Conservation (phyloP, 2,797 vertebrate species). For the Pseudochirops cupreus region DNA sequence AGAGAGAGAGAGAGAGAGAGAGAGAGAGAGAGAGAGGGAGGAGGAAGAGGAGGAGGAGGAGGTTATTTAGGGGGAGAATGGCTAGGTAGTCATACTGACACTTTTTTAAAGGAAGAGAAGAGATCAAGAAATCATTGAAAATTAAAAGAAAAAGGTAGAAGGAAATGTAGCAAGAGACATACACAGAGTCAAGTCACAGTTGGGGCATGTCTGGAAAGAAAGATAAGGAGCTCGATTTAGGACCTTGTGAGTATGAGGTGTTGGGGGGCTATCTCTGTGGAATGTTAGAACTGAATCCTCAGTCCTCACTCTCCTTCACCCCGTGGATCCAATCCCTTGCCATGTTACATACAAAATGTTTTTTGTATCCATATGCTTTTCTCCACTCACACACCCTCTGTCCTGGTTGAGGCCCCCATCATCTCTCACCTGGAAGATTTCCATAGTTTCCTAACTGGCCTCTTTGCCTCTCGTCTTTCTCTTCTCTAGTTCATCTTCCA, state of each 20-base stretch:
- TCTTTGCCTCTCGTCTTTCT: background rate
- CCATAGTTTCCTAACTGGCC: background rate
- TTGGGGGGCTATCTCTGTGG: background rate
- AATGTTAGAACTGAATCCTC: background rate
- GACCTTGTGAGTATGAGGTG: background rate
- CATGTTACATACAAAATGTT: background rate
- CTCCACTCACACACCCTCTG: background rate
- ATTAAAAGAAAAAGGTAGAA: background rate
- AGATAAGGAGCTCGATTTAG: background rate
- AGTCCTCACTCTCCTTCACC: background rate
- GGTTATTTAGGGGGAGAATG: background rate
- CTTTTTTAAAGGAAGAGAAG: background rate
- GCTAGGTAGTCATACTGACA: background rate
- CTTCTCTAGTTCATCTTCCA: background rate
- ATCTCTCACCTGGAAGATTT: background rate
- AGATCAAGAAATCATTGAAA: background rate
- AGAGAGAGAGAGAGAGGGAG: no score
- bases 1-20: no score
- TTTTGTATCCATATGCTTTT: background rate
- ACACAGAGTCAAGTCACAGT: background rate
- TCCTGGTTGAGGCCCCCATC: background rate
- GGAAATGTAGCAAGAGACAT: background rate
- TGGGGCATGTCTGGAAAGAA: background rate
- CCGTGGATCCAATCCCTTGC: no score
- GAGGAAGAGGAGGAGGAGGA: no score